A percentile compares a stretch with the other conserved stretches of the same genome.
Conservation (phyloP, 2,888 invertebrate species). For the Harpalus rufipes region DNA sequence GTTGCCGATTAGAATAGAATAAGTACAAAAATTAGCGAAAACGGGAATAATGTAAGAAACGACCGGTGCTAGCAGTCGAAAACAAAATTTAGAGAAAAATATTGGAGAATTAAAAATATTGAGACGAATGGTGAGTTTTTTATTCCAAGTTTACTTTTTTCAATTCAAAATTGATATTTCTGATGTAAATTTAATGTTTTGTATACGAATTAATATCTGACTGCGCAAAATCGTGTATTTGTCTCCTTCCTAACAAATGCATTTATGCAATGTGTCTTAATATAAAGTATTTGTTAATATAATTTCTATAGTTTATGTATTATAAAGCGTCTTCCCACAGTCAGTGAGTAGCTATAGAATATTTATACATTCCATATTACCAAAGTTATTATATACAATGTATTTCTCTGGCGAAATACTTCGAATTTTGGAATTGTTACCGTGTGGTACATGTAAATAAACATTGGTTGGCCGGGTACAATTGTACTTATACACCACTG, state of each 20-base stretch:
- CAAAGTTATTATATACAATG: conserved; percentile 64
- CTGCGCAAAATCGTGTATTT: no score
- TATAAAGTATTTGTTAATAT: conserved; percentile 66
- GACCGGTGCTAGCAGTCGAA: no score
- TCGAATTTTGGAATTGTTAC: conserved; percentile 41
- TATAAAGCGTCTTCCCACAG: conserved; percentile 63
- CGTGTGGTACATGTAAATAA: conserved; percentile 33
- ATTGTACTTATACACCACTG: conserved; percentile 42
- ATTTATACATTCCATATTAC: conserved; percentile 66
- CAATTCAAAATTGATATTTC: no score
- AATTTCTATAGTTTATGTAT: conserved; percentile 64
- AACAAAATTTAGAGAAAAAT: no score
- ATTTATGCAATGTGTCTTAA: conserved; percentile 38
- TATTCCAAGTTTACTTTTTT: no score
- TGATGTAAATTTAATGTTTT: no score
- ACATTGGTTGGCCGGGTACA: conserved; percentile 9
- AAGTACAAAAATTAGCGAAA: neutral
- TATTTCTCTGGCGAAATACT: conserved; percentile 34
- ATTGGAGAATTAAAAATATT: no score
- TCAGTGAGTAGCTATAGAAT: conserved; percentile 61
- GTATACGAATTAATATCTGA: no score
- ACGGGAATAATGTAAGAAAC: neutral
- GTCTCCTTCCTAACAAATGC: no score
- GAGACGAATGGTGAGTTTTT: no score
- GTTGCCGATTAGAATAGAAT: neutral